Conservation (phyloP, 2,888 invertebrate species). For the Galerucella nymphaeae region DNA sequence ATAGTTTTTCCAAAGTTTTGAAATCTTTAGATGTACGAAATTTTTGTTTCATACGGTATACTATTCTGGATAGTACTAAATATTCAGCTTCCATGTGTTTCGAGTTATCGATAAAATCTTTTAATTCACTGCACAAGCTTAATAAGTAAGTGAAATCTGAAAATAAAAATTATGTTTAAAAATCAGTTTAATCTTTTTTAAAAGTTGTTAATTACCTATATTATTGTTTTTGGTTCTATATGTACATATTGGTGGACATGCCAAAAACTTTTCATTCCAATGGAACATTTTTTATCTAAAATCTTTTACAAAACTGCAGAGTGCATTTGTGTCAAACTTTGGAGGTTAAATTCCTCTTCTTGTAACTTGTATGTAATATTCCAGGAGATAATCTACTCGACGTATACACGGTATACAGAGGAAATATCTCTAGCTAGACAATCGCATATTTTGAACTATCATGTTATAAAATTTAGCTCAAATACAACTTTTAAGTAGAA, state of each 20-base stretch:
- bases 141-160: conserved; percentile 49
- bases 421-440: too few species aligned
- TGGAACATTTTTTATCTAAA: conserved; percentile 44
- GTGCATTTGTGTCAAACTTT: too few species aligned
- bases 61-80: conserved; percentile 57
- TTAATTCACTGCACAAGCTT: conserved; percentile 48
- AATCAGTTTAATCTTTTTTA: not conserved
- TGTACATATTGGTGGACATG: conserved; percentile 51
- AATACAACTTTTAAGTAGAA: too few species aligned
- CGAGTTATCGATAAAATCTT: conserved; percentile 53
- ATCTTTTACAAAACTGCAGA: not conserved
- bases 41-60: conserved; percentile 63
- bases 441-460: too few species aligned
- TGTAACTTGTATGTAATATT: too few species aligned
- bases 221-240: conserved; percentile 43
- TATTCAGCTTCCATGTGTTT: conserved; percentile 61
- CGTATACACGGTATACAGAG: too few species aligned
- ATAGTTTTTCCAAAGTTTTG: conserved; percentile 65
- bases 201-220: conserved; percentile 43
- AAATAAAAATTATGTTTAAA: conserved; percentile 35
- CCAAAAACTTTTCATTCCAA: conserved; percentile 53
- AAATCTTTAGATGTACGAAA: conserved; percentile 67
- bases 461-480: too few species aligned
- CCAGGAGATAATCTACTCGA: too few species aligned
- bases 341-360: too few species aligned